These are phyloP conservation scores for Ctenosaura bakeri DNA, from an alignment of 2,797 vertebrate genomes.

Conservation along the genomic window DNA sequence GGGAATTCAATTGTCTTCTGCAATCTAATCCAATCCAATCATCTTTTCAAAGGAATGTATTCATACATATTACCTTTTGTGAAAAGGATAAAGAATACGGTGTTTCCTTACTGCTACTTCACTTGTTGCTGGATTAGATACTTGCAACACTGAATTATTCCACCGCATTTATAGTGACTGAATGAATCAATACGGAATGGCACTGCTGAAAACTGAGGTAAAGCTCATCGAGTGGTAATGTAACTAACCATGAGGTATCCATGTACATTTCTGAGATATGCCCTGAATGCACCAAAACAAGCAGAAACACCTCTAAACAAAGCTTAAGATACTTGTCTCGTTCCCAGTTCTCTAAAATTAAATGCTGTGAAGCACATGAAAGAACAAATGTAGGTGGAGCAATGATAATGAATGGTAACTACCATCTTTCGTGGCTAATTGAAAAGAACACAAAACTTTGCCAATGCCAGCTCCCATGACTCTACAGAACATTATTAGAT, in stretches of 20 bases:
- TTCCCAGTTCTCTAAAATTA: background rate
- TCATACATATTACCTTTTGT: constrained; percentile 30
- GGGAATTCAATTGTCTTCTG: constrained; percentile 40
- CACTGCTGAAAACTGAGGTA: constrained; percentile 49
- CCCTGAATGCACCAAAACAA: constrained; percentile 22
- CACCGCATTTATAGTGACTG: accelerated
- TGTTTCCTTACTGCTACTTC: constrained; percentile 18
- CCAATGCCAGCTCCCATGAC: constrained; percentile 64
- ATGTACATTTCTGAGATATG: constrained; percentile 5
- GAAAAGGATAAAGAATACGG: constrained; percentile 36
- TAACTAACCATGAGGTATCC: background rate
- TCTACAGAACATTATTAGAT: constrained; percentile 70
- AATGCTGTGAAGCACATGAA: background rate
- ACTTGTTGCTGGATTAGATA: constrained; percentile 51
- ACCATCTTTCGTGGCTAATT: constrained; percentile 70
- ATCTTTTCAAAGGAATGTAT: constrained; percentile 34
- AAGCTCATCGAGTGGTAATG: constrained; percentile 31
- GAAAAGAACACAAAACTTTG: constrained; percentile 74
- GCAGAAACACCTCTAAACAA: constrained; percentile 33
- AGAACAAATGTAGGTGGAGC: constrained; percentile 48
- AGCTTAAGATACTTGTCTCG: constrained; percentile 43
- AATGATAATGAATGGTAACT: constrained; percentile 54
- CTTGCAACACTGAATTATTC: background rate
- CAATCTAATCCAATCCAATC: constrained; percentile 17
- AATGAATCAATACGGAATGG: constrained; percentile 35